Conservation (phyloP, 2,113 vertebrate species). For the Clupea harengus region DNA sequence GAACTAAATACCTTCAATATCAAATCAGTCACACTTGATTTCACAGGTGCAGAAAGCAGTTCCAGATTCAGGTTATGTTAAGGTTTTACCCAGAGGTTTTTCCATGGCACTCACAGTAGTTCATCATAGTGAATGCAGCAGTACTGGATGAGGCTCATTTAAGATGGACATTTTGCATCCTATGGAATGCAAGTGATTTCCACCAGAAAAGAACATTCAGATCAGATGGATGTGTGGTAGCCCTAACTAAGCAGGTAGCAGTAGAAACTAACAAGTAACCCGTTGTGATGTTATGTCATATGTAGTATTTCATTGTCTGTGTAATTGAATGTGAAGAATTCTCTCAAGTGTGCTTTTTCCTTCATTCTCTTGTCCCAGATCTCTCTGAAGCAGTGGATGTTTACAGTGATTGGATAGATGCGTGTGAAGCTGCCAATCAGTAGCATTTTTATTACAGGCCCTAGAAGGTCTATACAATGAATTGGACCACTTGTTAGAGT, state of each 20-base stretch:
- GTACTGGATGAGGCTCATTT: neutral
- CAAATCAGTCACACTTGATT: too few species aligned
- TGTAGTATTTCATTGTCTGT: neutral
- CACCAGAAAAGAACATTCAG: neutral
- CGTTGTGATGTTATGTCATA: neutral
- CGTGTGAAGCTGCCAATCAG: constrained; percentile 92
- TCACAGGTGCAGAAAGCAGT: too few species aligned
- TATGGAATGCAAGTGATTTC: neutral
- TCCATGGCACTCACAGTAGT: neutral
- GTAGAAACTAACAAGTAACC: neutral
- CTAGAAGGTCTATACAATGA: neutral
- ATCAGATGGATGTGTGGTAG: neutral
- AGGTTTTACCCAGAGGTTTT: too few species aligned
- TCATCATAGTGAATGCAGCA: neutral
- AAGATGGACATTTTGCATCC: neutral
- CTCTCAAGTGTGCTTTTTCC: constrained; percentile 23
- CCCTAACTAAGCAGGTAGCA: neutral
- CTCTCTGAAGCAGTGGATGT: constrained; percentile 91
- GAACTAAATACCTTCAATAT: too few species aligned
- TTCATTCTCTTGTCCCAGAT: constrained; percentile 73
- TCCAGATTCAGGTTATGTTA: too few species aligned
- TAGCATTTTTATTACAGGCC: constrained; percentile 58
- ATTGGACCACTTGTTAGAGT: neutral
- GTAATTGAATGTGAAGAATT: neutral
- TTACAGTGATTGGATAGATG: constrained; percentile 93